These are phyloP conservation scores for Apocheima hispidaria DNA, from an alignment of 2,888 invertebrate genomes.

Conservation along the genomic window DNA sequence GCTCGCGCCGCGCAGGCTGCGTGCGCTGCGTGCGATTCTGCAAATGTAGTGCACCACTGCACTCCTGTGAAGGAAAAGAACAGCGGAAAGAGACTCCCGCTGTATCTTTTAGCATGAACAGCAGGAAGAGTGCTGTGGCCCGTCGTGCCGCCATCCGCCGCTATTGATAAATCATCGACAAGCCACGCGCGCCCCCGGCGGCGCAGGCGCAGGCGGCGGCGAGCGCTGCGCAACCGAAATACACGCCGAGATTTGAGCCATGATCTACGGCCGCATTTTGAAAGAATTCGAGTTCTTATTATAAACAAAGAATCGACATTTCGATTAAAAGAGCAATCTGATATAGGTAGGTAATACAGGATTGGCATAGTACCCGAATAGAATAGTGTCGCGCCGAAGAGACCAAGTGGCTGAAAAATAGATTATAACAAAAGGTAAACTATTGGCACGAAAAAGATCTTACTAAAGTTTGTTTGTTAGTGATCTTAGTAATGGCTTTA, in stretches of 20 bases:
- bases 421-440: too few relatives aligned
- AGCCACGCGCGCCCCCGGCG: conserved; percentile 79
- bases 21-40: too few relatives aligned
- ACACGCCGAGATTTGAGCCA: conserved; percentile 45
- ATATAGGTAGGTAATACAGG: too few relatives aligned
- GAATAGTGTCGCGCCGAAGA: not conserved
- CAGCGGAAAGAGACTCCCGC: conserved; percentile 1
- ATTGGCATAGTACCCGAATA: too few relatives aligned
- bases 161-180: conserved; percentile 82
- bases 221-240: conserved; percentile 65
- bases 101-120: conserved; percentile 27
- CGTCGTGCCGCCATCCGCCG: conserved; percentile 76
- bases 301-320: not conserved
- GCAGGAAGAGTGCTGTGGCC: conserved; percentile 68
- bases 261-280: conserved; percentile 12
- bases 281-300: conserved; percentile 14
- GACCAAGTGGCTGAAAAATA: too few relatives aligned
- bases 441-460: too few relatives aligned
- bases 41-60: too few relatives aligned
- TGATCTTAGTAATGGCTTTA: too few relatives aligned
- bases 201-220: conserved; percentile 38
- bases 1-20: too few relatives aligned
- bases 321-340: too few relatives aligned
- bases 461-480: too few relatives aligned
- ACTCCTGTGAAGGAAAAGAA: not conserved